Base-by-base conservation (phyloP, 1,140 invertebrate genomes). In the Magallana angulata region DNA sequence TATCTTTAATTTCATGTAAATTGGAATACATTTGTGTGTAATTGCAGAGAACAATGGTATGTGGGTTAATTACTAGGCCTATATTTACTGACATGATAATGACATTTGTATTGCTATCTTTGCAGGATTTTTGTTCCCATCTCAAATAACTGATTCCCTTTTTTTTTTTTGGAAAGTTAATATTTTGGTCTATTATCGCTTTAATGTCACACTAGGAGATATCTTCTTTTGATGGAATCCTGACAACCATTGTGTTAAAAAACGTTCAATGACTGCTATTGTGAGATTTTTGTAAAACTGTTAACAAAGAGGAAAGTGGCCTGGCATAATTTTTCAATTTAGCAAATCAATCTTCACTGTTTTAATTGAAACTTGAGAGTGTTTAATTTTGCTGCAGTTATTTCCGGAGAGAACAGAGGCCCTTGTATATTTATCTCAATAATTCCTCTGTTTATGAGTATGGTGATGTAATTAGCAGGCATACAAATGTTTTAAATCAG, bases 301-400 rank as follows among this genome's bases (percentile, higher is more conserved):
- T 30, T 11, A 8, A 36, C 12, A 76, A 76, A 30, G 68, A 36
- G 36, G 5, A 48, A 48, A 30, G 18, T 76, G 68, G 24, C 12
- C 0, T 62, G 24, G 68, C 24, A 30, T 30, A 76, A 76, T 30
- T 76, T 76, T 76, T 76, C 68, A 76, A 76, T 76, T 76, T 76
- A 24, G 18, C 12, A 76, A 76, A 76, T 76, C 68, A 76, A 30
- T 76, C 68, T 36, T 30, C 68, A 9, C 68, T 76, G 60, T 62
- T 62, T 62, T 62, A 62, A 62, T 62, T 9, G 68, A 30, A 76
- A 24, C 36, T 76, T 0, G 14, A 76, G 68, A 18, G 24, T 76
- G 68, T 76, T 76, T 76, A 76, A 76, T 24, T 30, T 48, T 36
- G 36, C 24, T 30, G 68, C 68, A 9, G 1, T 24, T 76, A 76